Conservation (phyloP, 2,797 vertebrate species). For the Pyrocephalus nanus region DNA sequence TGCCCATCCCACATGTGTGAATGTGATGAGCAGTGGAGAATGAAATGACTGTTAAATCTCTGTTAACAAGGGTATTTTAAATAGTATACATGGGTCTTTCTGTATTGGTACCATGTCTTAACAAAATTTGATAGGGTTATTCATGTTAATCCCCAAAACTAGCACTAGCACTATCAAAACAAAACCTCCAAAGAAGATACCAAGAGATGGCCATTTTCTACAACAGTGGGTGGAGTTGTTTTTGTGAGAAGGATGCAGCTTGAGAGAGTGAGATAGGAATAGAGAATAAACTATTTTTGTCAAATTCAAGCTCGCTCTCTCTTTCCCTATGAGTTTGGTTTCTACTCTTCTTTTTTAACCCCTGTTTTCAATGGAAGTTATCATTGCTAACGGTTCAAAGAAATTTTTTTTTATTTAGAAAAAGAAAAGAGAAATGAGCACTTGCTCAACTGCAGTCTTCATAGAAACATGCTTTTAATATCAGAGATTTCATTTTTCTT, state of each 20-base stretch:
- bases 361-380: neutral
- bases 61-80: slow-evolving; percentile 42
- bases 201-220: slow-evolving; percentile 5
- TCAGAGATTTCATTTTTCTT: neutral
- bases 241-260: neutral
- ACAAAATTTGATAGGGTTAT: neutral
- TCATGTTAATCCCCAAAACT: slow-evolving; percentile 8
- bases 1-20: slow-evolving; percentile 60
- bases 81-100: neutral
- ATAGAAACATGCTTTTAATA: neutral
- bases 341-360: neutral
- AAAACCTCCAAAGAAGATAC: slow-evolving; percentile 15
- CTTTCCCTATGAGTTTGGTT: neutral
- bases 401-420: neutral
- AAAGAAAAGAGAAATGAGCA: neutral
- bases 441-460: neutral
- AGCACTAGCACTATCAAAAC: slow-evolving; percentile 5
- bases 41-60: slow-evolving; percentile 43
- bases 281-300: slow-evolving; percentile 3
- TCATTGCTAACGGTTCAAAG: neutral
- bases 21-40: slow-evolving; percentile 46
- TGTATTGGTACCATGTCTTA: neutral
- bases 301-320: neutral
- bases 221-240: neutral
- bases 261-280: neutral